These are phyloP conservation scores for Tachuris rubrigastra DNA, from an alignment of 2,113 vertebrate genomes.

Conservation along the genomic window DNA sequence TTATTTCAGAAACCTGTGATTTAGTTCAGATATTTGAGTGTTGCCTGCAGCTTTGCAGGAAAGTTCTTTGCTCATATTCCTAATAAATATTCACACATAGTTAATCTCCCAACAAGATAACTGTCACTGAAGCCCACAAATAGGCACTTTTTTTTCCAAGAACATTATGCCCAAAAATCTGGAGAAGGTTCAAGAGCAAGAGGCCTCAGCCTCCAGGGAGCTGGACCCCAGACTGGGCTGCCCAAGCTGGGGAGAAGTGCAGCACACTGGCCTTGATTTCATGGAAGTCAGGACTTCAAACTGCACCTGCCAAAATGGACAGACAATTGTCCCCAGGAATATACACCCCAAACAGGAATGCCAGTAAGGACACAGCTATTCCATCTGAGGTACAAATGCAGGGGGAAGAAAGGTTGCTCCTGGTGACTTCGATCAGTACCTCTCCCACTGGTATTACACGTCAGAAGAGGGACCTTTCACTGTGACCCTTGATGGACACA, in stretches of 20 bases:
- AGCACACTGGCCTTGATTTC: background rate
- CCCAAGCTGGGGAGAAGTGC: background rate
- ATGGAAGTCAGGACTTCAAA: background rate
- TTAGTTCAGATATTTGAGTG: background rate
- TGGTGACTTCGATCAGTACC: background rate
- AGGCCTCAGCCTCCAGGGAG: background rate
- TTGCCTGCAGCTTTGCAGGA: background rate
- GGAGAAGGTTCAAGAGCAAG: background rate
- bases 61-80: background rate
- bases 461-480: background rate
- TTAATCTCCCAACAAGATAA: background rate
- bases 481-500: background rate
- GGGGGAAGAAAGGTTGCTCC: background rate
- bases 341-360: accelerated
- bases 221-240: background rate
- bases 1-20: slow-evolving; percentile 2
- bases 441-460: background rate
- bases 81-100: background rate
- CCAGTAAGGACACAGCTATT: background rate
- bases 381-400: background rate
- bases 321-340: background rate
- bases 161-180: background rate
- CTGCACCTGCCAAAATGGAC: background rate
- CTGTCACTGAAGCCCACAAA: background rate
- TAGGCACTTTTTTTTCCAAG: background rate